Base-by-base conservation (phyloP, 2,797 vertebrate genomes). In the Fringilla coelebs region DNA sequence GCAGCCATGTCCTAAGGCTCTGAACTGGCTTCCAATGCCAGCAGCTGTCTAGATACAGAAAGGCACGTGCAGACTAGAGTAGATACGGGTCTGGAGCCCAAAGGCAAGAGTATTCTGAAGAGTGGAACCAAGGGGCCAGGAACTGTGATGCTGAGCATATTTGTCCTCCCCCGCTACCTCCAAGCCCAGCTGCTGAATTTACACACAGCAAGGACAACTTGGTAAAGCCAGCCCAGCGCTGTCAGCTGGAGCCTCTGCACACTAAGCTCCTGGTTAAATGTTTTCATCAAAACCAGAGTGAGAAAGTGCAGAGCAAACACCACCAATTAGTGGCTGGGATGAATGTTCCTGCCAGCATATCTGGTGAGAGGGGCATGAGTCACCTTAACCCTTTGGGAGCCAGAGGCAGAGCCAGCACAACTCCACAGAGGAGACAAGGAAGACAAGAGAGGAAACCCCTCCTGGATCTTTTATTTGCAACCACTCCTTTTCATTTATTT, bases 261-360 rank as follows among this genome's bases (percentile, higher is more conserved):
- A 24, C 94, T 90, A 79, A 96, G 95, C 93, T 96, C 83, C 95
- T 79, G 91, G 94, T 96, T 94, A 94, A 96, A 96, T 93, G 95
- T 95, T 95, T 96, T 96, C 95, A 96, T 96, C 95, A 96, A 96
- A 96, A 96, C 93, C 96, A 94, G 94, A 94, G n/a, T 15, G 65
- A 96, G 96, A 96, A 96, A 97, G 91, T 93, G 91, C 95, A 96
- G 93, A 91, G 88, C 96, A 96, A 96, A 95, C 96, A 96, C 85
- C 94, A 94, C 91, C 95, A 96, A 95, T 96, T 95, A 91, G 77
- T 92, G 95, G 91, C 96, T 91, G 77, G 91, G 94, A 96, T 89
- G 91, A 90, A 94, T 67, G 12, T 76, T 94, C 78, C 93, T 95
- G 91, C 94, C 94, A 94, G 94, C 71, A 60, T 89, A 94, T 90